Evolutionary conservation across 2,113 vertebrate species (phyloP), one percentile per base, ranked within the genome.

Genomic region (Callospermophilus lateralis): DNA sequence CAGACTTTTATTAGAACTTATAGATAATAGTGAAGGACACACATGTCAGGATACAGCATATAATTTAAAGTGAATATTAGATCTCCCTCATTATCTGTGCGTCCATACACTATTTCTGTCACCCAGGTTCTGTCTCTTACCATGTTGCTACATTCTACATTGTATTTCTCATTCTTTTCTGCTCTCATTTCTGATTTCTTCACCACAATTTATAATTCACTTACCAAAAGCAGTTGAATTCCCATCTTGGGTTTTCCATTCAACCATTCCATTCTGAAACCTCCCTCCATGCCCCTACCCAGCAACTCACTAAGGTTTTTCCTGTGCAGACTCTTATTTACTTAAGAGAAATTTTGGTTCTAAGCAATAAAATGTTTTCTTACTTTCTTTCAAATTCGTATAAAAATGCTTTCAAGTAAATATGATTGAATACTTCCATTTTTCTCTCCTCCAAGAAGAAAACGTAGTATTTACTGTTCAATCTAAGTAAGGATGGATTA

Each of bases 291-390:
- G 11, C 22, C 30, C 3, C 63, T 12, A 58, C 24, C 9, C 19
- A 22, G 51, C 0, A 67, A 15, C 37, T 58, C 39, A 73, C 26
- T 19, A 42, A 45, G 9, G 26, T 70, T 85, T 53, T 92, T 83
- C 87, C 58, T 74, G 28, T 30, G 55, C 12, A 83, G 30, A 19
- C 39, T 30, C 11, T 74, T 72, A 74, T 79, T 92, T 26, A 11
- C 48, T 7, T 26, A 34, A 78, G 24, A 77, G 45, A 24, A 84
- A 79, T 8, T 77, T 86, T 53, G 37, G 6, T 51, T 89, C 55
- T 22, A 73, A n/a, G 3, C 63, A 51, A n/a, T 53, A 84, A 97
- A 95, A 42, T 83, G 32, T 53, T 73, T 91, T 74, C 39, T 88
- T 34, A 63, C 51, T 95, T 94, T 13, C 11, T 16, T 76, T 65